Base-by-base conservation (phyloP, 1,140 invertebrate genomes). In the Heliconius eleuchia region DNA sequence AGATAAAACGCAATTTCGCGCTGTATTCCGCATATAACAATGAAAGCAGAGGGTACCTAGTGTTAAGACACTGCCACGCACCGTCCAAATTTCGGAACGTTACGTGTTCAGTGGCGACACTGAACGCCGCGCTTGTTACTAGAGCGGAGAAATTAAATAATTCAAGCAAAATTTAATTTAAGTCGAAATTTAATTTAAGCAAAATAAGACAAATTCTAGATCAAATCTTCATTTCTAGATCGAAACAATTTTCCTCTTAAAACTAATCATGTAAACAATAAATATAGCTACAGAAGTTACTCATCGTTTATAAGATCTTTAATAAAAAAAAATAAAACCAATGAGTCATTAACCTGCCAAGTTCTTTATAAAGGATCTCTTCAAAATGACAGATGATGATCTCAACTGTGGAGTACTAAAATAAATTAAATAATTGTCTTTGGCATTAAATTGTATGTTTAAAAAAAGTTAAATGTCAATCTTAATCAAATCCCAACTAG, bases 401-500 rank as follows among this genome's bases (percentile, higher is more conserved):
- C 57, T 60, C 57, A 4, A 60, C 8, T 60, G 42, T 46, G 3
- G 42, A 46, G 42, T 46, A n/a, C n/a, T 34, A 34, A 3, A 60
- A 60, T 11, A 60, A 60, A 60, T 60, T n/a, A 60, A 19, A 60
- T 60, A 60, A 60, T n/a, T 55, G 16, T 60, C 55, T 60, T 60
- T 60, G 55, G 55, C 55, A 60, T 60, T 60, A 23, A 60, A 60
- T 19, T n/a, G 3, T 27, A 23, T 27, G 8, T 60, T n/a, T 60
- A 60, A 23, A 7, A 42, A 13, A 42, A 13, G 3, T 42, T 8
- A 13, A 46, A 46, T 46, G 42, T 46, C 13, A 13, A 46, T 46
- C 42, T 46, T 46, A 16, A 16, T 46, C 13, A 60, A 60, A n/a
- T 9, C 6, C 34, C 1, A 37, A 7, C 8, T 4, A 60, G 9